Conservation (phyloP, 2,113 vertebrate species). For the Numenius arquata region DNA sequence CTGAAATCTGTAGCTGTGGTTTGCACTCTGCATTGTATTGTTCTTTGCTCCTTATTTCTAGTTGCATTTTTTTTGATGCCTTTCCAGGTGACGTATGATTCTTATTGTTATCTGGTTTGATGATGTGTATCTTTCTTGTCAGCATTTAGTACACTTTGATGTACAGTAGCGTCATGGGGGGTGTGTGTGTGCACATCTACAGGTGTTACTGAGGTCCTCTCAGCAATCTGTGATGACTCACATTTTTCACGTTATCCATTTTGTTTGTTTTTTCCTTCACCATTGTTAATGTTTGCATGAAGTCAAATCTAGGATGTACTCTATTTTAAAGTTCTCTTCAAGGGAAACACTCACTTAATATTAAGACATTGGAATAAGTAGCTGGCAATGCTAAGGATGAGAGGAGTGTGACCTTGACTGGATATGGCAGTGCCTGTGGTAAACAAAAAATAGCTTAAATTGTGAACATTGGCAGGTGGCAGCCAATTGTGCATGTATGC, state of each 20-base stretch:
- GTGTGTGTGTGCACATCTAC: not conserved
- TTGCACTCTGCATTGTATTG: not conserved
- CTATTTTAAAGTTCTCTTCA: not conserved
- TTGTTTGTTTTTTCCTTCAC: not conserved
- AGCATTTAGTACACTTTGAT: not conserved
- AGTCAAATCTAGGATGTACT: not conserved
- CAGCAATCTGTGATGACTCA: not conserved
- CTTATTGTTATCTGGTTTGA: not conserved
- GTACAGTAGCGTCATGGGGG: not conserved
- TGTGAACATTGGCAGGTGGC: not conserved
- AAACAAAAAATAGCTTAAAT: not conserved
- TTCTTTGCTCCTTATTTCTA: not conserved
- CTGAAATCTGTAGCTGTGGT: not conserved
- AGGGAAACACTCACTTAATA: not conserved
- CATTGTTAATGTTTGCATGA: not conserved
- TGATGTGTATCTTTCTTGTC: not conserved
- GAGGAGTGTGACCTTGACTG: not conserved
- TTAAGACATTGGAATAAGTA: not conserved
- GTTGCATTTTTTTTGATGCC: not conserved
- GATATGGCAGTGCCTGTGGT: not conserved
- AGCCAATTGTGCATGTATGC: not conserved
- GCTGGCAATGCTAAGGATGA: not conserved
- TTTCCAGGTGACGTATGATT: not conserved
- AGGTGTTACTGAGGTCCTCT: not conserved
- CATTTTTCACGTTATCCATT: not conserved